Base-by-base conservation (phyloP, 2,888 invertebrate species). In the Drosophila vallismaia region DNA sequence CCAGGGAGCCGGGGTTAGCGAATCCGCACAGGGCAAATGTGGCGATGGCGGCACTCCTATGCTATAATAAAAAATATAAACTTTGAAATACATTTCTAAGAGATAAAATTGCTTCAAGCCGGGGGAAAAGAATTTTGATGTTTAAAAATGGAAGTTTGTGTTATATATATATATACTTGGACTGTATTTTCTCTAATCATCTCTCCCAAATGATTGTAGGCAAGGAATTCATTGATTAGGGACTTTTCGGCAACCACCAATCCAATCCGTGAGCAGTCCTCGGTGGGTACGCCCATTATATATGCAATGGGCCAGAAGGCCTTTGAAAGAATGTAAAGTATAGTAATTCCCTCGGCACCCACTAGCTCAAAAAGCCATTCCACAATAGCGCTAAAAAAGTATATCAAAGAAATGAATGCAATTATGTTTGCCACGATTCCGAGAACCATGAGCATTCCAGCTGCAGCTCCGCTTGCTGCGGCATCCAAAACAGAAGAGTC, bases 21-120 rank as follows among this genome's bases (percentile, higher is more conserved):
- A 97, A 97, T 0, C 97, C 97, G 86, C 97, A 97, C 14, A 97
- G 94, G 0, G 97, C 96, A 89, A 95, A 97, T 0, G 97, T 97
- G 0, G 97, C 96, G 44, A 98, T 96, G 3, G 95, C 93, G 88
- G 95, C 95, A 0, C 95, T 94, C 14, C 97, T 93, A 0, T 93
- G 91, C 96, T 96, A n/a, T 6, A 40, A 58, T 4, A n/a, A 4
- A n/a, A 36, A 26, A 14, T 12, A 28, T 28, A 5, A 6, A 28
- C 28, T 28, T 28, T 6, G 6, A 24, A 7, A 9, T 8, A 31
- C 19, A 19, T 19, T 19, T 19, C 19, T 19, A 49, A 2, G 7
- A 12, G 10, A 0, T 24, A 7, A 9, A 29, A 9, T 19, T 19
- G 19, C 19, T 19, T 19, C 2, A 19, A 19, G 19, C 2, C n/a